phyloP scores from a whole-genome alignment of 1,140 invertebrate genomes.

The Macrobrachium nipponense region DNA sequence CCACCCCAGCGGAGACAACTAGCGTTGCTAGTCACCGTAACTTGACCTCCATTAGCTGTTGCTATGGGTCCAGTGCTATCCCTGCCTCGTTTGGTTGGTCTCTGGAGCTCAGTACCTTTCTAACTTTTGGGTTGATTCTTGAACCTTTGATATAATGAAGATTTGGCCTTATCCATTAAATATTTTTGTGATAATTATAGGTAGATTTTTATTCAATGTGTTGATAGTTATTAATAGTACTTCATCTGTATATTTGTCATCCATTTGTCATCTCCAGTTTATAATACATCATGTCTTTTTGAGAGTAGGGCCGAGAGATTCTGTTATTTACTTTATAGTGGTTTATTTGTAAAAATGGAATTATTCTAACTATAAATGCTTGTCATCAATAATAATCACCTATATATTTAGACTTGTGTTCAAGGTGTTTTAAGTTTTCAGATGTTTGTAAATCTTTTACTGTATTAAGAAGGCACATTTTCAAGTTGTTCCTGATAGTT shows the following conservation, averaged over 20 bases:
- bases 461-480: background rate
- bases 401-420: too few species aligned
- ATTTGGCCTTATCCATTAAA: slow-evolving; percentile 7
- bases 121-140: slow-evolving; percentile 1
- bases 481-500: background rate
- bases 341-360: background rate
- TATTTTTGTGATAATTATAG: slow-evolving; percentile 1
- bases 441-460: background rate
- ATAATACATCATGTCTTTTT: too few species aligned
- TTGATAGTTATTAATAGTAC: background rate
- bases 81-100: slow-evolving; percentile 13
- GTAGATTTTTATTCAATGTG: slow-evolving; percentile 6
- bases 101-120: background rate
- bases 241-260: slow-evolving; percentile 1
- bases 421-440: background rate
- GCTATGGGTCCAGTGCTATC: slow-evolving; percentile 40
- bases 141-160: slow-evolving; percentile 14
- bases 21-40: slow-evolving; percentile 56
- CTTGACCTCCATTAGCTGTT: slow-evolving; percentile 34
- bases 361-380: slow-evolving; percentile 10
- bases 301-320: slow-evolving; percentile 3
- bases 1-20: slow-evolving; percentile 55
- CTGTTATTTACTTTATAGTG: background rate
- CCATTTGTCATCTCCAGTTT: too few species aligned
- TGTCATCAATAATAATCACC: background rate